Percentiles rank a stretch among this genome's conserved stretches.
phyloP scores from a whole-genome alignment of 2,888 invertebrate species.

The Tineola bisselliella region DNA sequence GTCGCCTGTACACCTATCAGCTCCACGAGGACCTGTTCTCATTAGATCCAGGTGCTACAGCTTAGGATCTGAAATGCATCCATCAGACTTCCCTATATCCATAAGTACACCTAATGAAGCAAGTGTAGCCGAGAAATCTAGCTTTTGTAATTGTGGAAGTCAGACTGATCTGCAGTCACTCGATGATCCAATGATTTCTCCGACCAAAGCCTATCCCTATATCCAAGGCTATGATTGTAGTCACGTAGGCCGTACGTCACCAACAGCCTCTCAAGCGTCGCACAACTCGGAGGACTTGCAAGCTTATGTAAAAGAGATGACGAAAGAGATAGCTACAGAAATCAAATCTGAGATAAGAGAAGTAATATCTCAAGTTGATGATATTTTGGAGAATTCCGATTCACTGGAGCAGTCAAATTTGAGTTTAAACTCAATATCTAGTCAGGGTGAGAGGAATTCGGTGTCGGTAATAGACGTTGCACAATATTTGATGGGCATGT shows the following conservation, averaged over 20 bases:
- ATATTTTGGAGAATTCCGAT: conserved; percentile 77
- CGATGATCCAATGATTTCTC: conserved; percentile 63
- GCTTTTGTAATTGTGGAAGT: conserved; percentile 76
- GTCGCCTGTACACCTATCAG: conserved; percentile 45
- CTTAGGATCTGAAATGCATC: conserved; percentile 67
- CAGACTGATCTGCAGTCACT: conserved; percentile 76
- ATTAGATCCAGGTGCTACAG: conserved; percentile 72
- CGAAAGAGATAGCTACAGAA: conserved; percentile 81
- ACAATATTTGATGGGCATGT: conserved; percentile 80
- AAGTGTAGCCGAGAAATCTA: conserved; percentile 39
- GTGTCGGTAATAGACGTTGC: conserved; percentile 80
- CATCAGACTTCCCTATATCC: conserved; percentile 69
- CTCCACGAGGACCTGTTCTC: conserved; percentile 31
- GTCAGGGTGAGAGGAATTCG: conserved; percentile 73
- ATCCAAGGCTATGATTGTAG: conserved; percentile 65
- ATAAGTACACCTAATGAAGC: conserved; percentile 63
- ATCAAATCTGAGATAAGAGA: conserved; percentile 84
- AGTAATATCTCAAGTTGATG: conserved; percentile 82
- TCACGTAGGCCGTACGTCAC: conserved; percentile 65
- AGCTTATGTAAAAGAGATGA: conserved; percentile 81
- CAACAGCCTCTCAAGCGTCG: conserved; percentile 61
- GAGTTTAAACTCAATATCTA: conserved; percentile 64
- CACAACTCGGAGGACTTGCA: conserved; percentile 73
- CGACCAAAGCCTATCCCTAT: conserved; percentile 49
- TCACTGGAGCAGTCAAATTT: conserved; percentile 62